These are phyloP conservation scores for Mythimna pallens DNA, from an alignment of 2,888 invertebrate genomes.

Conservation along the genomic window DNA sequence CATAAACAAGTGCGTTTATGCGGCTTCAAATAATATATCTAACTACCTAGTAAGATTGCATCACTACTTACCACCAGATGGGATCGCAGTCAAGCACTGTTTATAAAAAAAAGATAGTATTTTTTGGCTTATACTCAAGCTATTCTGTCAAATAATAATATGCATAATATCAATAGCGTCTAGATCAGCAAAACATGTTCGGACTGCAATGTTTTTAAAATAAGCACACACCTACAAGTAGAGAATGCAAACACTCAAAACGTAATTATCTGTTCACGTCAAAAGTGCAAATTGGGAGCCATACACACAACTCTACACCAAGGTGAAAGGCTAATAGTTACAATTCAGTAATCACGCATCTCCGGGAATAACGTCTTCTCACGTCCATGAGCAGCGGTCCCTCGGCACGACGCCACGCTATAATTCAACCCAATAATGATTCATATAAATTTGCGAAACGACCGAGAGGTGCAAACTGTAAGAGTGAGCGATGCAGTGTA, in stretches of 20 bases:
- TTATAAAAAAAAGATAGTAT: no score
- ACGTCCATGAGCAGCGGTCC: slow-evolving; percentile 70
- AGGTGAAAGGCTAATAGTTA: slow-evolving; percentile 63
- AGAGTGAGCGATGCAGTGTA: slow-evolving; percentile 79
- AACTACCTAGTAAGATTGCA: neutral
- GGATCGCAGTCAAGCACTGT: no score
- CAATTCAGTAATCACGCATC: slow-evolving; percentile 63
- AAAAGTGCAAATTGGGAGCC: slow-evolving; percentile 56
- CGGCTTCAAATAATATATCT: neutral
- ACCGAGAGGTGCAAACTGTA: slow-evolving; percentile 85
- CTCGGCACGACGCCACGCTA: slow-evolving; percentile 77
- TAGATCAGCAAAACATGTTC: neutral
- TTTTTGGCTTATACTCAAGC: neutral
- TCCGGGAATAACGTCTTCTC: slow-evolving; percentile 68
- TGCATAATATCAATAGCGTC: neutral
- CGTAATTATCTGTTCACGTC: slow-evolving; percentile 40
- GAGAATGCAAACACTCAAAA: slow-evolving; percentile 28
- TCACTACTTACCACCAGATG: no score
- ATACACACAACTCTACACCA: slow-evolving; percentile 41
- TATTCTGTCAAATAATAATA: neutral
- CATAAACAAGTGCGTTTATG: neutral
- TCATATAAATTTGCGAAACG: slow-evolving; percentile 86
- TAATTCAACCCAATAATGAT: slow-evolving; percentile 85
- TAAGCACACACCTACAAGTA: slow-evolving; percentile 15
- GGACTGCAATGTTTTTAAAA: neutral